A percentile compares a stretch with the other conserved stretches of the same genome.
These are phyloP conservation scores for Andrena chrysosceles DNA, from an alignment of 2,888 invertebrate genomes.

Conservation along the genomic window DNA sequence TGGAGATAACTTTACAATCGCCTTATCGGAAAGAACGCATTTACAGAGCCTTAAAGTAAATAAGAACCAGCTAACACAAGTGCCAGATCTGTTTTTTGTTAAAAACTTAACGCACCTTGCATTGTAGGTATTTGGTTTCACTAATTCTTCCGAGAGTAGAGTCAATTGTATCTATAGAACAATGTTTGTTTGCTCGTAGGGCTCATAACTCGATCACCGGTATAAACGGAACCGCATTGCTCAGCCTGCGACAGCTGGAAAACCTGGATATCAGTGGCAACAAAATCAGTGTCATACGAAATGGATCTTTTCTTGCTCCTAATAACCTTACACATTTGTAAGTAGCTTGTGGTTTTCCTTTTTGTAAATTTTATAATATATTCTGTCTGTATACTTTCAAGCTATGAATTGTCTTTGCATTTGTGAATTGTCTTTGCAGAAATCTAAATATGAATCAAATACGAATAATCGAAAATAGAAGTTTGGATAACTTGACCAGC, in stretches of 20 bases:
- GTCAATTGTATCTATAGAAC: constrained; percentile 18
- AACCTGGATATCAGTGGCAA: constrained; percentile 89
- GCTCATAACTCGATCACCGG: constrained; percentile 86
- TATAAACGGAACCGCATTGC: constrained; percentile 85
- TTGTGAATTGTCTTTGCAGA: constrained; percentile 84
- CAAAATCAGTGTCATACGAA: constrained; percentile 86
- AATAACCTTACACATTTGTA: constrained; percentile 86
- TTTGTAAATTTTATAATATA: neutral
- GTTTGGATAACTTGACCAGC: constrained; percentile 90
- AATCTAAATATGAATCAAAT: constrained; percentile 91
- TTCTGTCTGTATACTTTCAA: neutral
- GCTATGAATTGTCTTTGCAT: neutral
- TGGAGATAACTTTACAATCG: constrained; percentile 85
- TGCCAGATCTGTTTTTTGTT: constrained; percentile 79
- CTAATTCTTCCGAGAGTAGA: no score
- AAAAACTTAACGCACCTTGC: constrained; percentile 84
- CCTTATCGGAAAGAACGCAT: constrained; percentile 85
- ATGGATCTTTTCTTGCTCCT: constrained; percentile 87
- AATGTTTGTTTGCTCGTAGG: constrained; percentile 78
- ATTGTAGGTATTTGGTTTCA: constrained; percentile 84
- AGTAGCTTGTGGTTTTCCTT: constrained; percentile 73
- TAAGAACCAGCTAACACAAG: constrained; percentile 84
- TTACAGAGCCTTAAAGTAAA: constrained; percentile 86
- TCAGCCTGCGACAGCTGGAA: constrained; percentile 86
- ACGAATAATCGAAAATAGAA: constrained; percentile 89